A percentile compares a stretch with the other conserved stretches of the same genome.
Conservation (phyloP, 2,888 invertebrate species). For the Allophyes oxyacanthae region DNA sequence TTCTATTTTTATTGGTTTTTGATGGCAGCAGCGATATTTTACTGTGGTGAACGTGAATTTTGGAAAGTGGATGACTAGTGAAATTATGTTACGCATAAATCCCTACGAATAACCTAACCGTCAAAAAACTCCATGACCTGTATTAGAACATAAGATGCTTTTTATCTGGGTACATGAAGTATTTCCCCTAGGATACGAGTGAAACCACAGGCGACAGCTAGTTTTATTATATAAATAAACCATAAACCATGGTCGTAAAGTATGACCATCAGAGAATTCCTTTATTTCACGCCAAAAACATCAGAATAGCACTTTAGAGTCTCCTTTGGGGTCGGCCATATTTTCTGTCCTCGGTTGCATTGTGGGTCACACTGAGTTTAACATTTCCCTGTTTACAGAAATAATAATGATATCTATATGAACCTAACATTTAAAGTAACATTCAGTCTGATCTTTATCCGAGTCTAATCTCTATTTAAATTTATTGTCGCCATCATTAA, state of each 20-base stretch:
- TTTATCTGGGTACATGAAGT: too few relatives aligned
- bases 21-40: constrained; percentile 41
- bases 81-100: constrained; percentile 10
- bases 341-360: constrained; percentile 20
- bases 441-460: constrained; percentile 1
- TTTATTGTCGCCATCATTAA: constrained; percentile 17
- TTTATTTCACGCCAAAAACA: constrained; percentile 36
- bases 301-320: constrained; percentile 42
- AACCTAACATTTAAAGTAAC: too few relatives aligned
- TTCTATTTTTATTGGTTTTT: constrained; percentile 45
- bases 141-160: too few relatives aligned
- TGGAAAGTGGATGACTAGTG: constrained; percentile 27
- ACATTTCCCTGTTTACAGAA: too few relatives aligned
- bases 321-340: constrained; percentile 26
- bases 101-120: too few relatives aligned
- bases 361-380: neutral
- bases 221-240: constrained; percentile 14
- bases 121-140: too few relatives aligned
- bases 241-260: constrained; percentile 12
- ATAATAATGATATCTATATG: too few relatives aligned
- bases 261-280: constrained; percentile 14
- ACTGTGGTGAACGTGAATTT: constrained; percentile 32
- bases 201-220: neutral
- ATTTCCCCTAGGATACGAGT: too few relatives aligned
- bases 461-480: neutral